phyloP scores from a whole-genome alignment of 2,113 vertebrate species.

The Stigmatopora nigra region DNA sequence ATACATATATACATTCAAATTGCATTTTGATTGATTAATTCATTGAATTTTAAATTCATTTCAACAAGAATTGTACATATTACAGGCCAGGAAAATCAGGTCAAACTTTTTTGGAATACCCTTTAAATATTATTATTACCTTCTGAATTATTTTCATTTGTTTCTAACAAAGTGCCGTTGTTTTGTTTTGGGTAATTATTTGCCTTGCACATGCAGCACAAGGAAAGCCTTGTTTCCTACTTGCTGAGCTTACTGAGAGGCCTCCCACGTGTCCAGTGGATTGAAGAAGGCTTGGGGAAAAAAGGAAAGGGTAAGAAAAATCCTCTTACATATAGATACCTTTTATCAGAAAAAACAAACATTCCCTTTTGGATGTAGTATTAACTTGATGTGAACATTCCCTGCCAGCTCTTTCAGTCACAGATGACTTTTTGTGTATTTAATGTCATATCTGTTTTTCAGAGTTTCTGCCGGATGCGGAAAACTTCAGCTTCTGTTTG shows the following conservation, averaged over 20 bases:
- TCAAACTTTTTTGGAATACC: no score
- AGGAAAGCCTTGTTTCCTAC: constrained; percentile 84
- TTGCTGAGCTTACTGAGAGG: constrained; percentile 86
- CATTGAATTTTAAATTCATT: no score
- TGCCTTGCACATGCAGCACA: constrained; percentile 76
- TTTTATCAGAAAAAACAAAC: constrained; percentile 26
- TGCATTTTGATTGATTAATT: no score
- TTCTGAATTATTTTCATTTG: not conserved
- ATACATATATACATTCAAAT: no score
- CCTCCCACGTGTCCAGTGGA: constrained; percentile 89
- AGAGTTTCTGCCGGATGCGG: constrained; percentile 86
- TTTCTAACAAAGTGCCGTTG: constrained; percentile 9
- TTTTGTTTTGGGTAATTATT: constrained; percentile 34
- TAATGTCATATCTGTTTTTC: constrained; percentile 4
- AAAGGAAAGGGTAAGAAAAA: constrained; percentile 80
- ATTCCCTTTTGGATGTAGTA: constrained; percentile 3
- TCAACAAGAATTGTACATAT: no score
- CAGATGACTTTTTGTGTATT: not conserved
- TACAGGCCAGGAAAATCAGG: no score
- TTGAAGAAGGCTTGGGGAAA: constrained; percentile 85
- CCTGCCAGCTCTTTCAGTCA: not conserved
- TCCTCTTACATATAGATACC: constrained; percentile 34
- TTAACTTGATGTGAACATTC: not conserved
- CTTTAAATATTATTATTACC: not conserved
- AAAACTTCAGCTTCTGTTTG: constrained; percentile 94